phyloP scores from a whole-genome alignment of 2,797 vertebrate species.

The Rhabdophis nuchalis region DNA sequence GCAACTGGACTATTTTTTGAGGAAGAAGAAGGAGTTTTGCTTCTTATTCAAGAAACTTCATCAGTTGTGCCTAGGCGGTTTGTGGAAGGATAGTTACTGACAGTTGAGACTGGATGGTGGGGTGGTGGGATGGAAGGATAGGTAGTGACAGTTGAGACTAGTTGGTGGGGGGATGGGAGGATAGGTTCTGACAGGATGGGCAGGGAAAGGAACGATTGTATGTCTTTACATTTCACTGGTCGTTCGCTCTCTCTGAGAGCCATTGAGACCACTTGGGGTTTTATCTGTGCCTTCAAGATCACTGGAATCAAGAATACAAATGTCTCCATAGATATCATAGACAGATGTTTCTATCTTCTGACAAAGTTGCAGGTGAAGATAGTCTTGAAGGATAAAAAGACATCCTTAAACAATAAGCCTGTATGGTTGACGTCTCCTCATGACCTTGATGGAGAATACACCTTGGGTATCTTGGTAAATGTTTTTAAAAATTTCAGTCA shows the following conservation, averaged over 20 bases:
- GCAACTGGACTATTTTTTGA: neutral
- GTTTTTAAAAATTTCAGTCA: neutral
- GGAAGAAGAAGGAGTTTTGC: neutral
- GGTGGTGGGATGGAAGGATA: neutral
- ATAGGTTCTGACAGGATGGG: too few species aligned
- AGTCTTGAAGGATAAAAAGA: neutral
- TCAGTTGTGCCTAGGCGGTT: neutral
- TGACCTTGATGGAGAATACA: neutral
- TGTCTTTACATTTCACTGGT: neutral
- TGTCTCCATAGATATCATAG: neutral
- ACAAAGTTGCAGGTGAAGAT: neutral
- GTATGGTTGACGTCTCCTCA: neutral
- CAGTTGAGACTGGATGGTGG: neutral
- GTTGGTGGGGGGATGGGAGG: neutral
- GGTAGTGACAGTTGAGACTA: too few species aligned
- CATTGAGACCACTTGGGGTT: neutral
- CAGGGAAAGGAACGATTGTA: neutral
- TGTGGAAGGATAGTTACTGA: neutral
- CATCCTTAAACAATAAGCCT: neutral
- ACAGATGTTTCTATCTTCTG: neutral
- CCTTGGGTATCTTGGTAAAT: neutral
- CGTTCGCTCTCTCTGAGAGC: too few species aligned
- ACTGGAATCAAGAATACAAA: neutral
- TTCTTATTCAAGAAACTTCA: neutral
- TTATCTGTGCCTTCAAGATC: neutral